Percentiles rank a stretch among this genome's conserved stretches.
These are phyloP conservation scores for Oreonectes daqikongensis DNA, from an alignment of 2,797 vertebrate species.

Conservation along the genomic window DNA sequence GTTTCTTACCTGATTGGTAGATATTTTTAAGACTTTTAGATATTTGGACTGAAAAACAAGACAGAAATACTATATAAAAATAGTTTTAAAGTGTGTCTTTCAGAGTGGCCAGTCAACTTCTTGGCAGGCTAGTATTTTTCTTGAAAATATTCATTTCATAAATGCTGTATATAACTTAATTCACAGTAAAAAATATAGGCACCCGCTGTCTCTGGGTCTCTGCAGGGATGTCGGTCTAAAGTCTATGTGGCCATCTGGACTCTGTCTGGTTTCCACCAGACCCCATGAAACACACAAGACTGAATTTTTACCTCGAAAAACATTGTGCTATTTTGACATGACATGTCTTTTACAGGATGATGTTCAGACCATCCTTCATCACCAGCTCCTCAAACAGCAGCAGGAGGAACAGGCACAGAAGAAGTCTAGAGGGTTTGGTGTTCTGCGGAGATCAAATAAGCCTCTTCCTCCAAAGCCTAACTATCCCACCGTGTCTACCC, in stretches of 20 bases:
- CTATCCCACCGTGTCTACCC: slow-evolving; percentile 11
- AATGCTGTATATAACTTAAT: too few relatives aligned
- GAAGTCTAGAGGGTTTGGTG: slow-evolving; percentile 66
- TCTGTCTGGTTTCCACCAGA: too few relatives aligned
- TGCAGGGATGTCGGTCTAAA: slow-evolving; percentile 42
- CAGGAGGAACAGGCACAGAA: slow-evolving; percentile 68
- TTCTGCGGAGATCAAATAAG: slow-evolving; percentile 59
- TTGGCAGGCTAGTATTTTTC: too few relatives aligned
- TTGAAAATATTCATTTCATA: too few relatives aligned
- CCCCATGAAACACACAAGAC: neutral
- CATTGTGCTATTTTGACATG: too few relatives aligned
- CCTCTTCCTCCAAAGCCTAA: slow-evolving; percentile 61
- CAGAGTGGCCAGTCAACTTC: too few relatives aligned
- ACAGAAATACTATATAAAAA: too few relatives aligned
- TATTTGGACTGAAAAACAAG: too few relatives aligned
- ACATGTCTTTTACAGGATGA: slow-evolving; percentile 75
- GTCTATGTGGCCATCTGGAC: neutral
- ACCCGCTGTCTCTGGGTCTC: slow-evolving; percentile 38
- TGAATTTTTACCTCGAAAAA: neutral
- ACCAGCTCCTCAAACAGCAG: slow-evolving; percentile 79
- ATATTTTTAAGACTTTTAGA: too few relatives aligned
- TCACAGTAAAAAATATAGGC: too few relatives aligned
- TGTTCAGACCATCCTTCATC: slow-evolving; percentile 76
- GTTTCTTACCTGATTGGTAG: too few relatives aligned
- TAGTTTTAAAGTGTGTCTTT: too few relatives aligned